phyloP scores from a whole-genome alignment of 1,140 invertebrate genomes.

The Dolichoris vasculosae region DNA sequence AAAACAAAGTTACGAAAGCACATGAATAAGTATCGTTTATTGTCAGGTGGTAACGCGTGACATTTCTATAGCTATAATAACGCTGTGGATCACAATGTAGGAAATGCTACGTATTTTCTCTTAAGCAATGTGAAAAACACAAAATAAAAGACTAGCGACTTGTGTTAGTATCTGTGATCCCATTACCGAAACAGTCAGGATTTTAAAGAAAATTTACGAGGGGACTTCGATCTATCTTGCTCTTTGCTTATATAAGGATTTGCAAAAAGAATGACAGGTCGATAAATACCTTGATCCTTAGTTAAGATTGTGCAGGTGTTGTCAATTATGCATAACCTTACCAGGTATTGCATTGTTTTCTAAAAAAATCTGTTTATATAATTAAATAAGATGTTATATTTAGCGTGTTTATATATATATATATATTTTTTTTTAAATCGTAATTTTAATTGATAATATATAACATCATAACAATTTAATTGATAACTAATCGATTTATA shows the following conservation, averaged over 20 bases:
- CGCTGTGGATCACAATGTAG: not conserved
- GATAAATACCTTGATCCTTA: not conserved
- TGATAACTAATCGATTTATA: not conserved
- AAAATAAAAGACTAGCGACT: not conserved
- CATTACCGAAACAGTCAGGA: not conserved
- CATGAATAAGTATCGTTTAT: not conserved
- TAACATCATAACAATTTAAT: too few relatives aligned
- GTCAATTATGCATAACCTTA: too few relatives aligned
- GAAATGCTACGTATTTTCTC: not conserved
- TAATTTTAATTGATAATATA: too few relatives aligned
- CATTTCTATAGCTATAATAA: too few relatives aligned
- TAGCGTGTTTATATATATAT: too few relatives aligned
- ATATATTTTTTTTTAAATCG: too few relatives aligned
- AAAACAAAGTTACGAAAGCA: not conserved
- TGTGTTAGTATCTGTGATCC: not conserved
- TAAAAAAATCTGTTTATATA: too few relatives aligned
- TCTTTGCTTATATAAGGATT: not conserved
- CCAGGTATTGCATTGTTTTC: too few relatives aligned
- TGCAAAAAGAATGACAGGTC: not conserved
- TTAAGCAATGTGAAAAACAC: not conserved
- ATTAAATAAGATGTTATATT: too few relatives aligned
- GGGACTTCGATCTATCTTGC: not conserved
- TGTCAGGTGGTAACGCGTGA: not conserved
- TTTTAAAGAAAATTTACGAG: not conserved
- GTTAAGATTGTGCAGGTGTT: too few relatives aligned